A percentile compares a stretch with the other conserved stretches of the same genome.
Evolutionary conservation across 2,797 vertebrate species (phyloP).

Genomic region (Pseudomugil gertrudae): DNA sequence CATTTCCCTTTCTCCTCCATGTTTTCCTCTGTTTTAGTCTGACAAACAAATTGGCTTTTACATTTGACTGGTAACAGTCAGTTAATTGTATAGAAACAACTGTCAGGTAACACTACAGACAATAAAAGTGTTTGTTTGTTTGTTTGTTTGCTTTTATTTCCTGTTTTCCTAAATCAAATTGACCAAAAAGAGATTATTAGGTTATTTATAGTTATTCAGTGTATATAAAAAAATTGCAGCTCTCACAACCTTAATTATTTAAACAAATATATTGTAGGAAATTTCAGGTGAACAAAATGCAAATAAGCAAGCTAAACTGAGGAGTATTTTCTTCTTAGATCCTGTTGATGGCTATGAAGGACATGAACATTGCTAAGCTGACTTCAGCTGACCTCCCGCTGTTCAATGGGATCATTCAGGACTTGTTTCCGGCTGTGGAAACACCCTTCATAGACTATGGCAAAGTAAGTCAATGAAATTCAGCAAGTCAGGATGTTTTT

Average conservation of each 20-base stretch:
- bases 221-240: neutral
- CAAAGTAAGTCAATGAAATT: conserved; percentile 76
- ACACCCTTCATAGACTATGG: conserved; percentile 84
- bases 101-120: neutral
- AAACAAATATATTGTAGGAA: too few relatives aligned
- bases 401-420: conserved; percentile 87
- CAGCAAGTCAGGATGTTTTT: neutral
- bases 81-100: neutral
- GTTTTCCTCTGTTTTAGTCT: neutral
- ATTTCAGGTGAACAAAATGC: neutral
- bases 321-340: conserved; percentile 72
- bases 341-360: conserved; percentile 89
- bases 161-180: neutral
- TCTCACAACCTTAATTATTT: neutral
- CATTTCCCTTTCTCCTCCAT: neutral
- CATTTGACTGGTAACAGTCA: too few relatives aligned
- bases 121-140: neutral
- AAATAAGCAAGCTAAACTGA: neutral
- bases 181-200: neutral
- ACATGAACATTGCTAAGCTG: conserved; percentile 91
- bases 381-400: conserved; percentile 84
- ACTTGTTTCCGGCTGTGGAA: conserved; percentile 87
- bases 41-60: neutral
- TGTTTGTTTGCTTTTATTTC: neutral
- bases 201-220: neutral